Conservation (phyloP, 2,797 vertebrate species). For the Melanotaenia trifasciata region DNA sequence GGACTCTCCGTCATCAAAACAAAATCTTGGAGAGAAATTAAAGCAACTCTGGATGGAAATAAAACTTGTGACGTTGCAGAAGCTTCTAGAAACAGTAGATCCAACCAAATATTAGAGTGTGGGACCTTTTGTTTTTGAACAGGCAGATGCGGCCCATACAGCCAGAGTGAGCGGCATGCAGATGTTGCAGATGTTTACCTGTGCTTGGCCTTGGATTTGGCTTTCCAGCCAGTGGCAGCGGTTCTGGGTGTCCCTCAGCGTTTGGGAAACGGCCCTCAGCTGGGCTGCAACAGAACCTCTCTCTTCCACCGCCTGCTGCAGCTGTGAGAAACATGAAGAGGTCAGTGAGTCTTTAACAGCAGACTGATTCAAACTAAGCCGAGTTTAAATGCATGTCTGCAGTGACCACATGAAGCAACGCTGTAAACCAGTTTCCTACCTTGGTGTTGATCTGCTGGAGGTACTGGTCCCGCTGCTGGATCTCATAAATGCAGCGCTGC, state of each 20-base stretch:
- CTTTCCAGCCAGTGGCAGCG: conserved; percentile 86
- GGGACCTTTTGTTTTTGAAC: no score
- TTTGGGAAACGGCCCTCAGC: conserved; percentile 85
- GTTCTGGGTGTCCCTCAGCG: conserved; percentile 86
- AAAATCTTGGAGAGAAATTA: no score
- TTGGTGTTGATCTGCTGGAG: conserved; percentile 86
- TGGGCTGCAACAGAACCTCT: conserved; percentile 82
- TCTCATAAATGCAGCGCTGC: conserved; percentile 86
- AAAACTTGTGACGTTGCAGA: no score
- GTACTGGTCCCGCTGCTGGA: conserved; percentile 87
- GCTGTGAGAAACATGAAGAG: conserved; percentile 57
- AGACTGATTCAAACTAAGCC: no score
- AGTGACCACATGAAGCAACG: no score
- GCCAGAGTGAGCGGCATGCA: neutral
- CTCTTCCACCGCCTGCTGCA: conserved; percentile 86
- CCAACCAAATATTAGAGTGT: no score
- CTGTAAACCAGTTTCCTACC: conserved; percentile 62
- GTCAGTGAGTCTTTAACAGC: no score
- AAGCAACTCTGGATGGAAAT: no score
- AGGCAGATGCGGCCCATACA: no score
- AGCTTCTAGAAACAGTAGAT: no score
- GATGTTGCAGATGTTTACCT: conserved; percentile 63
- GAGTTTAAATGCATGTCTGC: no score
- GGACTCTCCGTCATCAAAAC: no score
- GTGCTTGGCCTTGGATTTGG: conserved; percentile 71